Conservation (phyloP, 2,888 invertebrate species). For the Drosophila recens region DNA sequence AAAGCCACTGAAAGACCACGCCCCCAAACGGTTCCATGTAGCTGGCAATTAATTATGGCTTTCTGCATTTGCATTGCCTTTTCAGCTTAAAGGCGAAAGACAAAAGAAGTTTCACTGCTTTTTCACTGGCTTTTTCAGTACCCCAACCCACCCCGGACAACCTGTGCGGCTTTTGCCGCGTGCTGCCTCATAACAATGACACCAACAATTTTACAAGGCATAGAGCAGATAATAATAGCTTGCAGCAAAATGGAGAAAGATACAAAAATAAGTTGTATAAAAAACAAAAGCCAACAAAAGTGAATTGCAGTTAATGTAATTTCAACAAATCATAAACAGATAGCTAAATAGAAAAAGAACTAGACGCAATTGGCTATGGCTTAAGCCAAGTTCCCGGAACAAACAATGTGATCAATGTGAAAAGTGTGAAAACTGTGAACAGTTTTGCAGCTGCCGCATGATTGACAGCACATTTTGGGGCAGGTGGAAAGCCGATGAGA, state of each 20-base stretch:
- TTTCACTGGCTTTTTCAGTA: conserved; percentile 28
- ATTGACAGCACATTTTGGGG: conserved; percentile 22
- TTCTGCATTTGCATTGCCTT: conserved; percentile 52
- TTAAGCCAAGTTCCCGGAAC: conserved; percentile 37
- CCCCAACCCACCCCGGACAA: conserved; percentile 11
- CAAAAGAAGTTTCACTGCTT: conserved; percentile 55
- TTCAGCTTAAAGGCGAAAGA: conserved; percentile 18
- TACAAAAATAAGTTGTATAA: conserved; percentile 6
- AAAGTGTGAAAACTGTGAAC: conserved; percentile 60
- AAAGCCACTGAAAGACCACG: conserved; percentile 31
- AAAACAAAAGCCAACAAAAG: conserved; percentile 58
- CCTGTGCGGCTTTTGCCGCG: conserved; percentile 44
- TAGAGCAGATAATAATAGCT: conserved; percentile 74
- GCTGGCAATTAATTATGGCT: conserved; percentile 69
- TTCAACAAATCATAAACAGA: conserved; percentile 56
- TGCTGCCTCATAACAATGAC: conserved; percentile 74
- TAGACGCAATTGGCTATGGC: conserved; percentile 12
- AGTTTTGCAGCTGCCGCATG: conserved; percentile 42
- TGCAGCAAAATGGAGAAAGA: conserved; percentile 14
- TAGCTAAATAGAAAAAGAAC: not conserved
- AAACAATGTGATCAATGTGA: conserved; percentile 27
- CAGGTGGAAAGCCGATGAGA: conserved; percentile 41
- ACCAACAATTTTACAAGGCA: conserved; percentile 77
- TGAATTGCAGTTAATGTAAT: conserved; percentile 76
- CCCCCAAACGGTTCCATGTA: conserved; percentile 42